Evolutionary conservation across 1,140 invertebrate genomes (phyloP).

Genomic region (Zaprionus capensis): DNA sequence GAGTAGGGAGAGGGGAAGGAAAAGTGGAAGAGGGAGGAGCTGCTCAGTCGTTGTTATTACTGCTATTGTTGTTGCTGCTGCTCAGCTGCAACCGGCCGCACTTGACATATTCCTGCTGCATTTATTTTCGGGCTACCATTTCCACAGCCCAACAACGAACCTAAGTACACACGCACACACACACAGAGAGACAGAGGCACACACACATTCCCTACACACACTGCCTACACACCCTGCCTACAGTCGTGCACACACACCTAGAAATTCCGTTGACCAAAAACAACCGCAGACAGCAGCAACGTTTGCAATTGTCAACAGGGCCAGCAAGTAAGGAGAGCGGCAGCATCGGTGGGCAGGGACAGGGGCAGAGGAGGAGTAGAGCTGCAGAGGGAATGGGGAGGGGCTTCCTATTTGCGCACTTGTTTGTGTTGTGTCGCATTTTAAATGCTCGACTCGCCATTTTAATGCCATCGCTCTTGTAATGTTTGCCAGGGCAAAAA

Average conservation of each 20-base stretch:
- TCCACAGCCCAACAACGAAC: slow-evolving; percentile 23
- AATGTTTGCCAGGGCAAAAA: slow-evolving; percentile 23
- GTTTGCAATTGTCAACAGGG: slow-evolving; percentile 24
- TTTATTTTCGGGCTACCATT: slow-evolving; percentile 74
- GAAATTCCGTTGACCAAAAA: slow-evolving; percentile 20
- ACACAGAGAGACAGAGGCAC: neutral
- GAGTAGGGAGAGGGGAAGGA: neutral
- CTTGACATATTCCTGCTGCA: slow-evolving; percentile 74
- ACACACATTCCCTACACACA: neutral
- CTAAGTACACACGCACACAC: slow-evolving; percentile 40
- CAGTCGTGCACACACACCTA: slow-evolving; percentile 17
- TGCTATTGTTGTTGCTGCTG: slow-evolving; percentile 7
- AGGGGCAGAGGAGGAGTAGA: neutral
- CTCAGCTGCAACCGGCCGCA: slow-evolving; percentile 39
- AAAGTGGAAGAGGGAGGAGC: too few species aligned
- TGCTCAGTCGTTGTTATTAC: slow-evolving; percentile 32
- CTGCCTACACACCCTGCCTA: neutral
- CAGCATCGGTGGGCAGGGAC: neutral
- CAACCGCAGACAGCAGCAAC: slow-evolving; percentile 17
- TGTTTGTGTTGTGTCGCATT: slow-evolving; percentile 27
- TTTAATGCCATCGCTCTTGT: slow-evolving; percentile 35
- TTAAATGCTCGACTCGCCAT: slow-evolving; percentile 34
- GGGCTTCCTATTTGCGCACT: neutral
- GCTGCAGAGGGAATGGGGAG: neutral
- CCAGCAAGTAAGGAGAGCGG: neutral